These are phyloP conservation scores for Bombus cullumanus DNA, from an alignment of 1,140 invertebrate species.

Conservation along the genomic window DNA sequence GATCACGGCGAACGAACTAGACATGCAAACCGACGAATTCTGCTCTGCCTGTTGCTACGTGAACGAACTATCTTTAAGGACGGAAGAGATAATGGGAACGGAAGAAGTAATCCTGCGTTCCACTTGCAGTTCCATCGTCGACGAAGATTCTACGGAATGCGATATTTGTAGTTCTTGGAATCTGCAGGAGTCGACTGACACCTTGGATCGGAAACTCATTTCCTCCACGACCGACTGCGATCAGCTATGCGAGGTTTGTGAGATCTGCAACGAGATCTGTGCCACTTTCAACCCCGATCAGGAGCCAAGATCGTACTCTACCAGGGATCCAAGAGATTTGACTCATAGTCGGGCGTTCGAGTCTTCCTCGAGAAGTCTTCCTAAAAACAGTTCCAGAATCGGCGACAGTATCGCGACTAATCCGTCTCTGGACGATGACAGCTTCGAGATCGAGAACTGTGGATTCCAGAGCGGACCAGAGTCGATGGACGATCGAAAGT, in stretches of 20 bases:
- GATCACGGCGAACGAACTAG: slow-evolving; percentile 69
- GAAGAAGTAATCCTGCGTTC: slow-evolving; percentile 74
- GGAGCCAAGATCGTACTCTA: slow-evolving; percentile 31
- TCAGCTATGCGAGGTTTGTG: slow-evolving; percentile 74
- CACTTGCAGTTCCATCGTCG: slow-evolving; percentile 74
- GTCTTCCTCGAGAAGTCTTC: slow-evolving; percentile 20
- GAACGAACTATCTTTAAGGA: slow-evolving; percentile 66
- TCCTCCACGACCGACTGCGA: slow-evolving; percentile 39
- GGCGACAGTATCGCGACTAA: slow-evolving; percentile 20
- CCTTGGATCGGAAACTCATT: slow-evolving; percentile 49
- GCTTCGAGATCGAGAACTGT: slow-evolving; percentile 72
- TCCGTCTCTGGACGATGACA: slow-evolving; percentile 68
- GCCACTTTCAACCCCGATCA: slow-evolving; percentile 53
- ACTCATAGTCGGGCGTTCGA: background rate
- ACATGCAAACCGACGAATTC: slow-evolving; percentile 75
- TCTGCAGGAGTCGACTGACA: slow-evolving; percentile 68
- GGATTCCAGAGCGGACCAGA: slow-evolving; percentile 48
- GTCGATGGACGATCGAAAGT: slow-evolving; percentile 33
- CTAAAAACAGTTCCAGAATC: slow-evolving; percentile 40
- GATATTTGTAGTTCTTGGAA: slow-evolving; percentile 79
- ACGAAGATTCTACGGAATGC: slow-evolving; percentile 78
- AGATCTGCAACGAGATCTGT: slow-evolving; percentile 78
- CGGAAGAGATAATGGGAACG: slow-evolving; percentile 55
- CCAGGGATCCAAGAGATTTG: background rate
- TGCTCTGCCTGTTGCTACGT: slow-evolving; percentile 78